Evolutionary conservation across 2,888 invertebrate species (phyloP), one percentile per base, ranked within the genome.

Genomic region (Lasioglossum villosulum): DNA sequence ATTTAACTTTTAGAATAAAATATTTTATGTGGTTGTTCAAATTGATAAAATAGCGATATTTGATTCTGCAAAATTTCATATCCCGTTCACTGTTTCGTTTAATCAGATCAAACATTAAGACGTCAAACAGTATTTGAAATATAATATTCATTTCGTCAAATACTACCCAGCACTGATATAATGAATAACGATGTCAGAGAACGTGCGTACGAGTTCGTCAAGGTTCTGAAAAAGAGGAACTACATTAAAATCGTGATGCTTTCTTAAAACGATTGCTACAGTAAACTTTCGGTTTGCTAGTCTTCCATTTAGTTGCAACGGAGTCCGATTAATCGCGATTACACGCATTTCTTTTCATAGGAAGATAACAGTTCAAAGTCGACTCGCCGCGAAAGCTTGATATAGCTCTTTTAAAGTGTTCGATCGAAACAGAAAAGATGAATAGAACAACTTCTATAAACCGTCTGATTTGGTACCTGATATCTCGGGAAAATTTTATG

Each of bases 381-480:
- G 10, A 19, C 34, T 34, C 34, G 23, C 10, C 66, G 23, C 34
- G 23, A 68, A 68, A 68, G 34, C 23, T 37, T 10, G 8, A 12
- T 10, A 4, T 19, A 14, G 39, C 39, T 39, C 39, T 70, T 39
- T n/a, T 4, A 70, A 70, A 39, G n/a, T n/a, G 39, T n/a, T 12
- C n/a, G 14, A n/a, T 70, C 70, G 37, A 30, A 71, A 27, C 39
- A n/a, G 42, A 75, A 56, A 16, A 16, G 63, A 72, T n/a, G 10
- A 39, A 39, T 14, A 19, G 12, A 63, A 48, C 27, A 30, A 72
- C 75, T 52, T n/a, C 37, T 48, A 71, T 30, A 19, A 52, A 48
- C 48, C 39, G 70, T 42, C 74, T 56, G 68, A 74, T 68, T 75
- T 68, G 75, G 84, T 84, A 84, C 84, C 79, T 79, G 84, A 73